These are phyloP conservation scores for Drosophila quadrilineata DNA, from an alignment of 1,140 invertebrate genomes.

Conservation along the genomic window DNA sequence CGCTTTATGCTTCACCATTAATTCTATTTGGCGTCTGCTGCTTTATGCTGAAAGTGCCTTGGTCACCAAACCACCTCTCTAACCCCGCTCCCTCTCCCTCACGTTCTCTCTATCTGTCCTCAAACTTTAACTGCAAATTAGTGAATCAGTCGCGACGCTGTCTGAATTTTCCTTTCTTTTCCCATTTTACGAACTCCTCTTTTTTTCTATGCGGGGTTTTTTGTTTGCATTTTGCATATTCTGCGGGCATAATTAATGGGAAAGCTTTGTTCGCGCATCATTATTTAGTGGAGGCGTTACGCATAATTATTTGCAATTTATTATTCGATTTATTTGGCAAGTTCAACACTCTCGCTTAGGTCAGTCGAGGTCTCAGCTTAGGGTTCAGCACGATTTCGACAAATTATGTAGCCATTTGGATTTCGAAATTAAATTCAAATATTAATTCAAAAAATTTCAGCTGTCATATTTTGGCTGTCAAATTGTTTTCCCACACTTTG, in stretches of 20 bases:
- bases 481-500: too few species aligned
- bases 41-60: conserved; percentile 10
- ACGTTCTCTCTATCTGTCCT: too few species aligned
- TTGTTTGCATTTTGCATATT: conserved; percentile 31
- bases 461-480: too few species aligned
- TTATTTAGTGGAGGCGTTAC: conserved; percentile 21
- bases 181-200: conserved; percentile 14
- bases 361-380: conserved; percentile 4
- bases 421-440: too few species aligned
- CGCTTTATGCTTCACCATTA: conserved; percentile 64
- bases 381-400: background rate
- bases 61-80: background rate
- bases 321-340: conserved; percentile 14
- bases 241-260: conserved; percentile 66
- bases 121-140: conserved; percentile 46
- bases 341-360: conserved; percentile 19
- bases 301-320: conserved; percentile 49
- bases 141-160: conserved; percentile 51
- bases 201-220: background rate
- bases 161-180: conserved; percentile 41
- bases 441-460: too few species aligned
- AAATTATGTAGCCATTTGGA: too few species aligned
- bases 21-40: conserved; percentile 52
- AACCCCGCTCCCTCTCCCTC: background rate
- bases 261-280: conserved; percentile 43